Conservation (phyloP, 2,113 vertebrate species). For the Tetrao urogallus region DNA sequence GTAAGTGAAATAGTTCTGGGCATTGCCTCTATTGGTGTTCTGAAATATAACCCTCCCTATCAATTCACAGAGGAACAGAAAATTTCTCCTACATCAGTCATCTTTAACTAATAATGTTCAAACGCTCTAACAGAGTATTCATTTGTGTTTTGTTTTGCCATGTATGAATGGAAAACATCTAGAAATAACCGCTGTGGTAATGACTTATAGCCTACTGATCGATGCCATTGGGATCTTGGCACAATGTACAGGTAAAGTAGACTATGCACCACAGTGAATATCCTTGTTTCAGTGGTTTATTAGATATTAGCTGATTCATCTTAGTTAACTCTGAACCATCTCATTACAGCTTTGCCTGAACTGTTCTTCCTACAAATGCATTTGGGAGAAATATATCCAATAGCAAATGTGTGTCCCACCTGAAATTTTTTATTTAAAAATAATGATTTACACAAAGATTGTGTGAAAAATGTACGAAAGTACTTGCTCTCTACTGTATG, state of each 20-base stretch:
- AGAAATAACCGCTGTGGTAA: not conserved
- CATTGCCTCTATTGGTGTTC: not conserved
- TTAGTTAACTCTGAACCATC: not conserved
- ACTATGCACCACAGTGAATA: not conserved
- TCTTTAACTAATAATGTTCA: not conserved
- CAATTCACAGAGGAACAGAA: not conserved
- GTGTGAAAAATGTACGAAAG: not conserved
- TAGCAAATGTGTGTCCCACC: rapidly evolving
- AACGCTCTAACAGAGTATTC: not conserved
- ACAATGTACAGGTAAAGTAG: not conserved
- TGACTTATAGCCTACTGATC: not conserved
- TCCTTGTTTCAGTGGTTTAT: not conserved
- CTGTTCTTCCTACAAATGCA: not conserved
- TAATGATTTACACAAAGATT: not conserved
- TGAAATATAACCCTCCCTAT: not conserved
- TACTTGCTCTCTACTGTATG: not conserved
- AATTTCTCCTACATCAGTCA: not conserved
- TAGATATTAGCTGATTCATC: not conserved
- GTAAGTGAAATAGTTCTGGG: not conserved
- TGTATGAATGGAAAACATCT: not conserved
- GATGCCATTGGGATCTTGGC: not conserved
- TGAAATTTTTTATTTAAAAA: not conserved
- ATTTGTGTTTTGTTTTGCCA: not conserved
- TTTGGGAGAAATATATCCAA: not conserved
- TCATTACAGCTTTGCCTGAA: not conserved